Evolutionary conservation across 2,797 vertebrate genomes (phyloP).

Genomic region (Acridotheres tristis): DNA sequence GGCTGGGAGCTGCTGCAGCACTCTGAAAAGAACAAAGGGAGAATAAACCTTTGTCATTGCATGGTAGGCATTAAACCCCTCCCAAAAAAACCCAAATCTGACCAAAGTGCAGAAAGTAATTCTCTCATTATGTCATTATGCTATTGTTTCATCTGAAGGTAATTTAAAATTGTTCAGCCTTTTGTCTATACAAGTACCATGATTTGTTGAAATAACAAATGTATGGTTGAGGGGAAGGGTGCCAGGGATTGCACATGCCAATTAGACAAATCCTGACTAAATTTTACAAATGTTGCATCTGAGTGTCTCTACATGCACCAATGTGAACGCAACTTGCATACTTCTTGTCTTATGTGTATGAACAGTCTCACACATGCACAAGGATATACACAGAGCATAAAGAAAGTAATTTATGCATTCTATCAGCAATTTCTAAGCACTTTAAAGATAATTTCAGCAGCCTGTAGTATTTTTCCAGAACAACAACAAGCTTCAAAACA

Average conservation of each 20-base stretch:
- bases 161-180: constrained; percentile 10
- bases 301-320: background rate
- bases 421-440: constrained; percentile 2
- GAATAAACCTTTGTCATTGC: constrained; percentile 80
- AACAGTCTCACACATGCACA: background rate
- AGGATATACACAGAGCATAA: background rate
- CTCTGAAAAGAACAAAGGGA: constrained; percentile 88
- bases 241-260: background rate
- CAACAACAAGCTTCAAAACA: constrained; percentile 31
- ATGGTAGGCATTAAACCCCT: constrained; percentile 72
- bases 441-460: constrained; percentile 13
- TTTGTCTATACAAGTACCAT: background rate
- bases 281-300: background rate
- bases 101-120: constrained; percentile 39
- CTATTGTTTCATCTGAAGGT: constrained; percentile 3
- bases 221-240: background rate
- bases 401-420: background rate
- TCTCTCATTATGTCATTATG: constrained; percentile 3
- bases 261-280: background rate
- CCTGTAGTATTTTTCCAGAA: constrained; percentile 15
- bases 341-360: background rate
- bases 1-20: constrained; percentile 93
- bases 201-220: background rate
- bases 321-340: background rate
- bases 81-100: background rate